A percentile compares a stretch with the other conserved stretches of the same genome.
Conservation (phyloP, 2,888 invertebrate genomes). For the Plagodis pulveraria region DNA sequence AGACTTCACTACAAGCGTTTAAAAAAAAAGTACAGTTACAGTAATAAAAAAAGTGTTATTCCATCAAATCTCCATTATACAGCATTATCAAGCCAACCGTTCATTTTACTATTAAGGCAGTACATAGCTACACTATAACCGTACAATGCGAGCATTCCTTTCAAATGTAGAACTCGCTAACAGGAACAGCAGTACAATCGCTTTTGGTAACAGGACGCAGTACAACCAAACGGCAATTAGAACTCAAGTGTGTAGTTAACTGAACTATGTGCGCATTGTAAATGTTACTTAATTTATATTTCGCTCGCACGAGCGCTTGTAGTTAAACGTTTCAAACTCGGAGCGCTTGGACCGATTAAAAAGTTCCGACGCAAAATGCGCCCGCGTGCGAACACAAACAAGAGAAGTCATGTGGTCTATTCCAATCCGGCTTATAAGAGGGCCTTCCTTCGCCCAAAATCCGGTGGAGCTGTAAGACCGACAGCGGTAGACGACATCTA, state of each 20-base stretch:
- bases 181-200: slow-evolving; percentile 41
- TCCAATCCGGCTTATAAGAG: too few relatives aligned
- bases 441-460: too few relatives aligned
- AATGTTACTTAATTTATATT: slow-evolving; percentile 6
- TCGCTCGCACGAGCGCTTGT: not conserved
- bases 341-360: too few relatives aligned
- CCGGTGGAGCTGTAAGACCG: too few relatives aligned
- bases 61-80: not conserved
- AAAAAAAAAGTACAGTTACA: not conserved
- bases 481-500: too few relatives aligned
- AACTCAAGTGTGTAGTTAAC: slow-evolving; percentile 27
- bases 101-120: slow-evolving; percentile 16
- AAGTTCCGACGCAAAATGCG: too few relatives aligned
- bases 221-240: slow-evolving; percentile 38
- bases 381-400: too few relatives aligned
- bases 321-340: too few relatives aligned
- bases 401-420: too few relatives aligned
- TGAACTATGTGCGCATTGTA: slow-evolving; percentile 10
- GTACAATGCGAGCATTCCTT: slow-evolving; percentile 15
- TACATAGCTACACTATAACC: slow-evolving; percentile 3
- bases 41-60: not conserved
- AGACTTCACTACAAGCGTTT: too few relatives aligned
- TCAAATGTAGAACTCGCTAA: slow-evolving; percentile 32
- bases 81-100: slow-evolving; percentile 10
- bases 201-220: slow-evolving; percentile 36